Conservation (phyloP, 2,797 vertebrate genomes). For the Numenius phaeopus region DNA sequence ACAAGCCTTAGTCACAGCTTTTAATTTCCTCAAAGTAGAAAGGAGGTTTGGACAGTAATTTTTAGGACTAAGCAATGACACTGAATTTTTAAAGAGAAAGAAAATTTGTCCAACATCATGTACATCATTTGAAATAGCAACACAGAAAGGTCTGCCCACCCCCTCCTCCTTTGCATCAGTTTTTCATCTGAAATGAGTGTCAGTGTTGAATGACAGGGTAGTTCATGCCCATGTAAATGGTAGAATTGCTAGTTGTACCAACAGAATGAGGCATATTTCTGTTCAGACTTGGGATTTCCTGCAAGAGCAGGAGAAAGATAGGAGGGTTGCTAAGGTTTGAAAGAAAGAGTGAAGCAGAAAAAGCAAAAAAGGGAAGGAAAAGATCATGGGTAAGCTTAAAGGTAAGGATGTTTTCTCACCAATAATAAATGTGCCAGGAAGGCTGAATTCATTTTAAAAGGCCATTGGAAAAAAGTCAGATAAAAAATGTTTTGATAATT, state of each 20-base stretch:
- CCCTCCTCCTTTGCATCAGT: background rate
- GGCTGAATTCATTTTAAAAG: constrained; percentile 13
- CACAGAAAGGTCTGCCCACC: background rate
- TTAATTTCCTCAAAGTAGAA: constrained; percentile 10
- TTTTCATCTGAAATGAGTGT: background rate
- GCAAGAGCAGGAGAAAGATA: background rate
- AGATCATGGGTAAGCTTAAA: background rate
- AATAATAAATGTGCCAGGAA: background rate
- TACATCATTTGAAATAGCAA: background rate
- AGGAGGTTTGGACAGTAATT: background rate
- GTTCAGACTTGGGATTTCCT: background rate
- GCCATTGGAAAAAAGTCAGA: background rate
- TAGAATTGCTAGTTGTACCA: background rate
- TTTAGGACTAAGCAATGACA: background rate
- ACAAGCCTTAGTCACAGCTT: background rate
- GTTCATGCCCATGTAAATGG: background rate
- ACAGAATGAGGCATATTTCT: background rate
- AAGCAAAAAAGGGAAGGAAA: background rate
- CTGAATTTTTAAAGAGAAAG: background rate
- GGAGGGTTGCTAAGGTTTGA: background rate
- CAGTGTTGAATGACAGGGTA: background rate
- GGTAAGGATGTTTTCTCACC: background rate
- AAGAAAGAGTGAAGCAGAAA: background rate
- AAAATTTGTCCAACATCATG: background rate
- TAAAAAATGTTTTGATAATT: background rate